A percentile compares a stretch with the other conserved stretches of the same genome.
phyloP scores from a whole-genome alignment of 2,888 invertebrate genomes.

The Dicyrtomina minuta region DNA sequence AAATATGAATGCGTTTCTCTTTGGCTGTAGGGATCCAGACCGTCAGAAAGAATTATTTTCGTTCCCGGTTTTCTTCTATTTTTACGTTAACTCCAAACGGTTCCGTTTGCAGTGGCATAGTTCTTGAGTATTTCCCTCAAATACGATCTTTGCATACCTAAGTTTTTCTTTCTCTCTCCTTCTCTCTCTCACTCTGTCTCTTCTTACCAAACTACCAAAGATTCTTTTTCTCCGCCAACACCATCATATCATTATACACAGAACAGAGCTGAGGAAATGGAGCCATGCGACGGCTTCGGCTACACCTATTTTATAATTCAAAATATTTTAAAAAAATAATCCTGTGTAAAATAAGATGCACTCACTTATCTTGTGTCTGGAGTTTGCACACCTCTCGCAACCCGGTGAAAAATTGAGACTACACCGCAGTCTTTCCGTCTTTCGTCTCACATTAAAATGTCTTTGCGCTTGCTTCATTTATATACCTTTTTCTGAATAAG shows the following conservation, averaged over 20 bases:
- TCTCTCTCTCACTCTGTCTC: background rate
- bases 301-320: background rate
- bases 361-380: background rate
- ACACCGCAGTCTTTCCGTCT: too few species aligned
- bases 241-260: too few species aligned
- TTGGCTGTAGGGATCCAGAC: background rate
- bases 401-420: too few species aligned
- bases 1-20: conserved; percentile 9
- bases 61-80: conserved; percentile 20
- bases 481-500: too few species aligned
- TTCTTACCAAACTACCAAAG: background rate
- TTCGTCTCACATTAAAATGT: too few species aligned
- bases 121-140: background rate
- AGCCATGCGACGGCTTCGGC: background rate
- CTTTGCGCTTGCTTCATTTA: too few species aligned
- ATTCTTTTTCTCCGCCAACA: background rate
- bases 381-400: background rate
- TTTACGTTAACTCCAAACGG: conserved; percentile 12
- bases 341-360: background rate
- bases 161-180: background rate
- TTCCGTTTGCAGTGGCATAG: conserved; percentile 6
- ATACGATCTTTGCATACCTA: background rate
- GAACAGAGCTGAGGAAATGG: background rate
- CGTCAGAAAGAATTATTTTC: background rate
- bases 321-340: background rate